A percentile compares a stretch with the other conserved stretches of the same genome.
phyloP scores from a whole-genome alignment of 1,140 invertebrate genomes.

The Ostrea denselamellosa region DNA sequence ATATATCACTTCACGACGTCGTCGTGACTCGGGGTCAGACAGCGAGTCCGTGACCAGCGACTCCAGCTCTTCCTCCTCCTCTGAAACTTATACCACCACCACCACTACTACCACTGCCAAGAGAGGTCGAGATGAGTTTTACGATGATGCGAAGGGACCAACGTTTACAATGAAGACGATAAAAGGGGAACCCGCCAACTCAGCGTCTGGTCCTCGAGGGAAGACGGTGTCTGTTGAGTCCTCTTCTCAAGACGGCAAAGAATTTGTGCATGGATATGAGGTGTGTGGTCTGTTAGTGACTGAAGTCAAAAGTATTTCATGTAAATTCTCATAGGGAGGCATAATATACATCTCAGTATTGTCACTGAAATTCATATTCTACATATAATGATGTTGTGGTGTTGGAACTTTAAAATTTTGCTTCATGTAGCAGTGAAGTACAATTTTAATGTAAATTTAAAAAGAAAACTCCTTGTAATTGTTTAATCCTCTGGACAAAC shows the following conservation, averaged over 20 bases:
- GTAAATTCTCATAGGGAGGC: too few species aligned
- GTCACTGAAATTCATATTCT: too few species aligned
- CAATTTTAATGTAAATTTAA: too few species aligned
- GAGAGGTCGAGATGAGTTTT: constrained; percentile 59
- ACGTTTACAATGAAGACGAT: constrained; percentile 55
- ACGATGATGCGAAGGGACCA: constrained; percentile 56
- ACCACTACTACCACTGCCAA: constrained; percentile 40
- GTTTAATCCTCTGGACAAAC: too few species aligned
- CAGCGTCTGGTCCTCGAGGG: constrained; percentile 12
- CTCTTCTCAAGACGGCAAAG: constrained; percentile 31
- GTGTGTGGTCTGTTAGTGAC: background rate
- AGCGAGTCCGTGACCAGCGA: constrained; percentile 19
- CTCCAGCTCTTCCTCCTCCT: constrained; percentile 42
- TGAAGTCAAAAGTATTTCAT: too few species aligned
- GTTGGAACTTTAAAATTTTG: too few species aligned
- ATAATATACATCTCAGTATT: too few species aligned
- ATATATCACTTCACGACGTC: background rate
- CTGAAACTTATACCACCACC: background rate
- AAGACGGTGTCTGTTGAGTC: constrained; percentile 43
- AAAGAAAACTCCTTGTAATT: too few species aligned
- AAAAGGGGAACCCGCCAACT: constrained; percentile 27
- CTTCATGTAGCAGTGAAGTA: too few species aligned
- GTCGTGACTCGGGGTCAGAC: constrained; percentile 48
- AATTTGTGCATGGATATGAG: constrained; percentile 56
- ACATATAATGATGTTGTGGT: too few species aligned